Conservation (phyloP, 2,113 vertebrate genomes). For the Shinisaurus crocodilurus region DNA sequence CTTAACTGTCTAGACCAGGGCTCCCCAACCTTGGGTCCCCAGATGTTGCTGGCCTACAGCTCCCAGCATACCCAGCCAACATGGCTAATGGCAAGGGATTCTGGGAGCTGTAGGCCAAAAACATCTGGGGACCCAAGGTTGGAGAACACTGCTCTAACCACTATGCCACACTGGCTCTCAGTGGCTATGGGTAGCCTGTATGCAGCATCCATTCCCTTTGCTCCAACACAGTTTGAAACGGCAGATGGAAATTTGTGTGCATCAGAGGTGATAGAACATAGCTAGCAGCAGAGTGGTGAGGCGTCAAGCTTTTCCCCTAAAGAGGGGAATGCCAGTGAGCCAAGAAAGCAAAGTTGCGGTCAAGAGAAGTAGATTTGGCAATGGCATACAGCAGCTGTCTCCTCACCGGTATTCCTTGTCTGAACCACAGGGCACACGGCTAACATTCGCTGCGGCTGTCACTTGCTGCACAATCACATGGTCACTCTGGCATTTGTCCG, state of each 20-base stretch:
- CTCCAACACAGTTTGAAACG: background rate
- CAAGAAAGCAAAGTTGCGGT: background rate
- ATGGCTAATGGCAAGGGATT: too few relatives aligned
- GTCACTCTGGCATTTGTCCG: slow-evolving; percentile 82
- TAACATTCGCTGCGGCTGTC: slow-evolving; percentile 86
- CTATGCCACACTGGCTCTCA: too few relatives aligned
- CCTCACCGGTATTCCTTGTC: slow-evolving; percentile 92
- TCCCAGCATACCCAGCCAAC: too few relatives aligned
- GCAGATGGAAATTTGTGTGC: background rate
- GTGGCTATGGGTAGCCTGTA: fast-evolving
- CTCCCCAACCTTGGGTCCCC: too few relatives aligned
- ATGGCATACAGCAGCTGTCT: fast-evolving
- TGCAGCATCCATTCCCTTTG: background rate
- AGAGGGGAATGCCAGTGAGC: background rate
- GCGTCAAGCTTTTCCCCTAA: background rate
- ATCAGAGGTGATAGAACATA: background rate
- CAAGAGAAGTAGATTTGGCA: background rate
- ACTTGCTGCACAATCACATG: slow-evolving; percentile 91
- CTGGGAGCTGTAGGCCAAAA: too few relatives aligned
- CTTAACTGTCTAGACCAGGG: too few relatives aligned
- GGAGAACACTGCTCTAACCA: too few relatives aligned
- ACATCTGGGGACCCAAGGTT: too few relatives aligned
- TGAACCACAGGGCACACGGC: slow-evolving; percentile 91
- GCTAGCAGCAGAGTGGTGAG: background rate
- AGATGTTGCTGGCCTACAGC: too few relatives aligned